Evolutionary conservation across 2,888 invertebrate species (phyloP), one percentile per base, ranked within the genome.

Genomic region (Perizoma flavofasciatum): DNA sequence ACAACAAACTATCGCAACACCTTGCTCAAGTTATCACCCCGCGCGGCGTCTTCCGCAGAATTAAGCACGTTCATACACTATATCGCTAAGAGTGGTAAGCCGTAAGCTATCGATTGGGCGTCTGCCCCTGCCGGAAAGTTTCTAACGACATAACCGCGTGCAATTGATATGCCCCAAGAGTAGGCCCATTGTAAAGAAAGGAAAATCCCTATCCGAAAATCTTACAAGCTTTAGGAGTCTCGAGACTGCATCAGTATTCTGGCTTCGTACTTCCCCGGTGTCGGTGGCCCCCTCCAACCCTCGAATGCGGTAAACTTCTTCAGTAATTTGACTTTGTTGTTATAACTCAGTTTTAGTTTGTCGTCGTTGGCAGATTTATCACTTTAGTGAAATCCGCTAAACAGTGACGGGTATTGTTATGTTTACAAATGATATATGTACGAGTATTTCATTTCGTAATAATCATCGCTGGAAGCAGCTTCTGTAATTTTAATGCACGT

Each of bases 81-180:
- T 71, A 77, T 76, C 63, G 67, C 51, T 63, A 63, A 68, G 66
- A 68, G 79, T 78, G 82, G 77, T 83, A 79, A 86, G 78, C 86
- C 74, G 75, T 83, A 79, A 89, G 89, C 55, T 50, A 91, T 90
- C 89, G 91, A 91, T 90, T 83, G 77, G 79, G 78, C 68, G 78
- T 76, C 77, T 74, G 74, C 82, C 82, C 83, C 82, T 79, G 76
- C 69, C 73, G 74, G 83, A 88, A 92, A 92, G 83, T 92, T 92
- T 89, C 90, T 91, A 92, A 92, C 92, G 92, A 91, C 91, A 92
- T 92, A 92, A 92, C 92, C 89, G 89, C 92, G 83, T 90, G 92
- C 92, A 89, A 90, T 92, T 92, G 92, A 92, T 91, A 92, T 92
- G 92, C 91, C 90, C 90, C 92, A 82, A 78, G 91, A 88, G 92